Percentiles rank a stretch among this genome's conserved stretches.
Evolutionary conservation across 53 echinoderm and acorn worm species (phyloP).

Genomic region (Stichopus horrens): DNA sequence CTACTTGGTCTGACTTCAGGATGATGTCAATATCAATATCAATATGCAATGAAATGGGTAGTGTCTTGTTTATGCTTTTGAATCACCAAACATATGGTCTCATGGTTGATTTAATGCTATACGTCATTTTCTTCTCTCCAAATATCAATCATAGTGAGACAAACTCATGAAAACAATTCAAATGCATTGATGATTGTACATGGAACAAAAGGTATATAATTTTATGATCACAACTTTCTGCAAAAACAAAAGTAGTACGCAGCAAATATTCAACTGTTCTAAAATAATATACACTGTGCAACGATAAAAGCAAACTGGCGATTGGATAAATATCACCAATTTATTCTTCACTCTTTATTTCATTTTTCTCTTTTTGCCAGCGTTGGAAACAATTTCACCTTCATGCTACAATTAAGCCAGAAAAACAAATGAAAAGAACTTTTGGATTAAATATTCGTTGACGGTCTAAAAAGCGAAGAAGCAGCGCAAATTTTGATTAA

Average conservation of each 20-base stretch:
- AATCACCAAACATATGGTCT: no score
- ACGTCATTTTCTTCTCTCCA: no score
- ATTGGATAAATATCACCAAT: not conserved
- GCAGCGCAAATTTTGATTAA: not conserved
- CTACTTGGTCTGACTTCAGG: no score
- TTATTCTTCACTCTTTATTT: no score
- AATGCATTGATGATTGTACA: slow-evolving; percentile 4
- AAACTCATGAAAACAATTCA: slow-evolving; percentile 8
- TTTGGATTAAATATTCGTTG: slow-evolving; percentile 3
- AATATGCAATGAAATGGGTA: no score
- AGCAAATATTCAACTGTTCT: not conserved
- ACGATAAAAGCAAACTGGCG: not conserved
- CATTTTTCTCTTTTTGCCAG: not conserved
- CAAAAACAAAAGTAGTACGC: not conserved
- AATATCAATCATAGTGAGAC: not conserved
- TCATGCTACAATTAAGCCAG: slow-evolving; percentile 6
- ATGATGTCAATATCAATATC: no score
- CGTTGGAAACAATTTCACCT: not conserved
- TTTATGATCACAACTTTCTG: not conserved
- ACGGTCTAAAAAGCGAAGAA: not conserved
- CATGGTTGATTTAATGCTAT: no score
- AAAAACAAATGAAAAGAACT: not conserved
- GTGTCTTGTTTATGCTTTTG: no score
- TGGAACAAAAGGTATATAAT: not conserved
- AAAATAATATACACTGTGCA: slow-evolving; percentile 5